phyloP scores from a whole-genome alignment of 2,113 vertebrate species.

The Lampris incognitus region DNA sequence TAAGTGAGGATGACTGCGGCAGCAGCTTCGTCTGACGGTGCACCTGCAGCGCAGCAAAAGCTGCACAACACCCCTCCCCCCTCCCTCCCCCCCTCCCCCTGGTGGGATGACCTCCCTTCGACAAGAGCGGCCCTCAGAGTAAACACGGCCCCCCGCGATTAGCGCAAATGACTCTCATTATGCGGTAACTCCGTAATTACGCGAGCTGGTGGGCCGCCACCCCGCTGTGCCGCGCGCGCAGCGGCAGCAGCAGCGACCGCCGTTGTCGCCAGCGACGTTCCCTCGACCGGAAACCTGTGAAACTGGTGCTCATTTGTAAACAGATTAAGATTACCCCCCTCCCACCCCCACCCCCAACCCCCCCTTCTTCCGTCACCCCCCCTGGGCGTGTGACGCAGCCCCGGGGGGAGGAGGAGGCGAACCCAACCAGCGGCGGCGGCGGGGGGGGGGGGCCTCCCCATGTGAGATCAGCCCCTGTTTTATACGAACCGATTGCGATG shows the following conservation, averaged over 20 bases:
- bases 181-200: slow-evolving; percentile 67
- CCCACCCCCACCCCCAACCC: too few species aligned
- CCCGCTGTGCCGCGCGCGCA: slow-evolving; percentile 2
- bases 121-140: slow-evolving; percentile 34
- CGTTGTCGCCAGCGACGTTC: slow-evolving; percentile 39
- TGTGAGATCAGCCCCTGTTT: slow-evolving; percentile 70
- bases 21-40: slow-evolving; percentile 5
- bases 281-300: slow-evolving; percentile 27
- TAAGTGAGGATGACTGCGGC: too few species aligned
- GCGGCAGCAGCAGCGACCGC: slow-evolving; percentile 25
- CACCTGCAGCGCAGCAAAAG: slow-evolving; percentile 56
- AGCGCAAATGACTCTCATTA: slow-evolving; percentile 67
- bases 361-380: too few species aligned
- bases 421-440: slow-evolving; percentile 58
- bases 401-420: slow-evolving; percentile 53
- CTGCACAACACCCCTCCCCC: not conserved
- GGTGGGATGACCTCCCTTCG: slow-evolving; percentile 16
- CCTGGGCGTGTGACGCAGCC: slow-evolving; percentile 33
- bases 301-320: slow-evolving; percentile 49
- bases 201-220: slow-evolving; percentile 38
- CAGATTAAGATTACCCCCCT: slow-evolving; percentile 6
- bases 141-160: slow-evolving; percentile 50
- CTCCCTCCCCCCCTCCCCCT: slow-evolving; percentile 65
- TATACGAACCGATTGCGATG: slow-evolving; percentile 68
- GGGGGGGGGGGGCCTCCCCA: slow-evolving; percentile 11